Conservation (phyloP, 1,140 invertebrate species). For the Drosophila teissieri region DNA sequence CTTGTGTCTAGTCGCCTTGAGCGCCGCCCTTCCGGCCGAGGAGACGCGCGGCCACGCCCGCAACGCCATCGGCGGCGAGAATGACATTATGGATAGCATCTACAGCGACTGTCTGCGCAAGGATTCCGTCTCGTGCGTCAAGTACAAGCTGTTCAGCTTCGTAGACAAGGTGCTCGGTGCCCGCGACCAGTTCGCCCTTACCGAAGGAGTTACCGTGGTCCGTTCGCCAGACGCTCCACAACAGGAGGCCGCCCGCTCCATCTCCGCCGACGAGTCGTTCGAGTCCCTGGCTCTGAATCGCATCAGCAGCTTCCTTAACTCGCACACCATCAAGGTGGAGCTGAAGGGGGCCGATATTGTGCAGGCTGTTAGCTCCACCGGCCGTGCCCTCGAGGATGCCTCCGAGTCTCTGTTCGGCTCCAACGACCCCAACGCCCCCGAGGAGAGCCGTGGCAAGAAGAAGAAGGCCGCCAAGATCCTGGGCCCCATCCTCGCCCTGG, state of each 20-base stretch:
- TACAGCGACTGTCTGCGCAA: slow-evolving; percentile 91
- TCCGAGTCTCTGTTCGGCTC: slow-evolving; percentile 87
- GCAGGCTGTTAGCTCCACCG: slow-evolving; percentile 90
- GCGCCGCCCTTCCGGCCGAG: slow-evolving; percentile 88
- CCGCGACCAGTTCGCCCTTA: slow-evolving; percentile 91
- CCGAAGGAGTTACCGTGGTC: slow-evolving; percentile 92
- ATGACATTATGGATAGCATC: slow-evolving; percentile 90
- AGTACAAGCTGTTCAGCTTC: slow-evolving; percentile 93
- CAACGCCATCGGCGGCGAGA: slow-evolving; percentile 88
- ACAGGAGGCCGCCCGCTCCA: slow-evolving; percentile 89
- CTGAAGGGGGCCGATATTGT: slow-evolving; percentile 93
- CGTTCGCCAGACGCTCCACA: slow-evolving; percentile 87
- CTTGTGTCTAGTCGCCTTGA: slow-evolving; percentile 86
- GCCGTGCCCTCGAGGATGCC: slow-evolving; percentile 90
- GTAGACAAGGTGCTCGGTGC: slow-evolving; percentile 92
- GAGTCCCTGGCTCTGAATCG: slow-evolving; percentile 89
- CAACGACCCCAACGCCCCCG: slow-evolving; percentile 85
- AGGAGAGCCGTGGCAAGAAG: slow-evolving; percentile 91
- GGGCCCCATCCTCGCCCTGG: slow-evolving; percentile 90
- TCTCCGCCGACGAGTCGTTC: slow-evolving; percentile 87
- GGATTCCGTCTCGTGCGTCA: slow-evolving; percentile 92
- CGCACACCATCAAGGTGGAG: slow-evolving; percentile 93
- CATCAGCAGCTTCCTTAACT: slow-evolving; percentile 90
- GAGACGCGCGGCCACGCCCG: slow-evolving; percentile 86
- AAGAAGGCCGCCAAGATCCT: slow-evolving; percentile 92